A percentile compares a stretch with the other conserved stretches of the same genome.
These are phyloP conservation scores for Hemiprocne comata DNA, from an alignment of 2,113 vertebrate genomes.

Conservation along the genomic window DNA sequence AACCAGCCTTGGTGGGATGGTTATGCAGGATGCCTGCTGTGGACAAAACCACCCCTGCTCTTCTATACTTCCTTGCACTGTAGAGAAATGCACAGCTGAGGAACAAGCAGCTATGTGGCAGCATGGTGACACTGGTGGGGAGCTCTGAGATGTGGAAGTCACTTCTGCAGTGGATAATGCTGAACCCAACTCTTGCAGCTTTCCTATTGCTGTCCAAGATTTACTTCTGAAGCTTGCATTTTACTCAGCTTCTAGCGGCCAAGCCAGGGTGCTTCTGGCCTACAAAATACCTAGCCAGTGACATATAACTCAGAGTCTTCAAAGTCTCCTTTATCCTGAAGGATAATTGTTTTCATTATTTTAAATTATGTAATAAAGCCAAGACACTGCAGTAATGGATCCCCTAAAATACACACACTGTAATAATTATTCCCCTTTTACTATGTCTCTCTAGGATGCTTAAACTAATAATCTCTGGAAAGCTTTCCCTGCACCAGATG, in stretches of 20 bases:
- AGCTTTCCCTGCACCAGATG: slow-evolving; percentile 59
- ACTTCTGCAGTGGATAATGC: not conserved
- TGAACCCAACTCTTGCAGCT: not conserved
- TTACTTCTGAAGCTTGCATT: not conserved
- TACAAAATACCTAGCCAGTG: not conserved
- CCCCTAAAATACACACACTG: slow-evolving; percentile 16
- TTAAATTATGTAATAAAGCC: slow-evolving; percentile 31
- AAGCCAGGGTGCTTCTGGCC: not conserved
- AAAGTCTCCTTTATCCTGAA: slow-evolving; percentile 43
- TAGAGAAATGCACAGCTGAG: not conserved
- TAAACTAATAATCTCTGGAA: slow-evolving; percentile 62
- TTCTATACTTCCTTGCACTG: not conserved
- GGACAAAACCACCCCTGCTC: not conserved
- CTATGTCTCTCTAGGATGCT: slow-evolving; percentile 53
- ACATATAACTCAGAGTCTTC: not conserved
- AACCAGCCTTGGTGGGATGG: not conserved
- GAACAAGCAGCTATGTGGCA: not conserved
- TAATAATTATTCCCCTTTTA: slow-evolving; percentile 50
- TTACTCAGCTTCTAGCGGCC: not conserved
- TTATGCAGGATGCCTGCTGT: accelerated
- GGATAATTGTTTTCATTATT: slow-evolving; percentile 49
- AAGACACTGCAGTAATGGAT: slow-evolving; percentile 36
- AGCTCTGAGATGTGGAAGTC: not conserved
- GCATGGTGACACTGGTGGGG: no score
- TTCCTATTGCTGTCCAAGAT: not conserved